A percentile compares a stretch with the other conserved stretches of the same genome.
phyloP scores from a whole-genome alignment of 1,140 invertebrate genomes.

The Plectrocnemia conspersa region DNA sequence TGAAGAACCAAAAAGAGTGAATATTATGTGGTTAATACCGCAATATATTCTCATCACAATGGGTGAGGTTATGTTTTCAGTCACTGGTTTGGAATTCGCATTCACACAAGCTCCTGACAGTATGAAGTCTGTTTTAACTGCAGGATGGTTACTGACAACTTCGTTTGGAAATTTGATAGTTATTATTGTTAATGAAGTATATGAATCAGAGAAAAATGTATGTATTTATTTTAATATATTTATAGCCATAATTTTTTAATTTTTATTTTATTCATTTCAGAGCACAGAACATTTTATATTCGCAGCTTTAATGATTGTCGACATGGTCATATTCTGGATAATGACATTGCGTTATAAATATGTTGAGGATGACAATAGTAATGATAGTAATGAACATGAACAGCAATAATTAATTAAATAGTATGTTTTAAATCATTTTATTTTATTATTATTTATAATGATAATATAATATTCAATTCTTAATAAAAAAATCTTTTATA shows the following conservation, averaged over 20 bases:
- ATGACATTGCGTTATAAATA: constrained; percentile 74
- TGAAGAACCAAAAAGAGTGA: too few species aligned
- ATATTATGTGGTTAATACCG: constrained; percentile 73
- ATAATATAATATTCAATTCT: not conserved
- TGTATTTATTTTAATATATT: too few species aligned
- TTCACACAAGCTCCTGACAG: constrained; percentile 82
- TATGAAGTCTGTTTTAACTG: constrained; percentile 90
- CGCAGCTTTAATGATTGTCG: constrained; percentile 75
- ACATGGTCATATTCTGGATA: constrained; percentile 74
- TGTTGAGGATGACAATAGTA: constrained; percentile 44
- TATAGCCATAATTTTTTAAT: too few species aligned
- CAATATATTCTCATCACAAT: constrained; percentile 78
- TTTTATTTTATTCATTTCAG: constrained; percentile 78
- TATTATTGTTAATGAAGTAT: too few species aligned
- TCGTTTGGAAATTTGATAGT: constrained; percentile 89
- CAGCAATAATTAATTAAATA: constrained; percentile 1
- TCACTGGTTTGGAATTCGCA: constrained; percentile 88
- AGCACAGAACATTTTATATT: too few species aligned
- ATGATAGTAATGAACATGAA: constrained; percentile 38
- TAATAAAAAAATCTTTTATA: too few species aligned
- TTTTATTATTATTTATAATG: not conserved
- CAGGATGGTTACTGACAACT: constrained; percentile 83
- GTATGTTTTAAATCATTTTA: not conserved
- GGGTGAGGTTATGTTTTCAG: constrained; percentile 72
- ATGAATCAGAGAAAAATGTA: too few species aligned